Percentiles rank a stretch among this genome's conserved stretches.
Conservation (phyloP, 2,113 vertebrate genomes). For the Pithys albifrons region DNA sequence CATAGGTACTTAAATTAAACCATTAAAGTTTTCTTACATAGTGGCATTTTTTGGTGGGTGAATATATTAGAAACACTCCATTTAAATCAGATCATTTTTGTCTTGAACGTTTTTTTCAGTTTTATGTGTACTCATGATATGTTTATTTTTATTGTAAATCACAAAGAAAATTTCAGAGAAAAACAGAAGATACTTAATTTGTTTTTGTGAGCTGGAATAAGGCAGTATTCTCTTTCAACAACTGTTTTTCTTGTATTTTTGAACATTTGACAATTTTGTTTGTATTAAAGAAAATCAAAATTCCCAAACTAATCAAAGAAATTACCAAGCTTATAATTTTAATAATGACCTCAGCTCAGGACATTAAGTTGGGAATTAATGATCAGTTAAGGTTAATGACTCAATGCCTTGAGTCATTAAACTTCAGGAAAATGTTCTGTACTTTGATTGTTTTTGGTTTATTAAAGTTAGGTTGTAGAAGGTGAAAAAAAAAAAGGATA, state of each 20-base stretch:
- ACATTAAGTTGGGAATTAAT: conserved; percentile 70
- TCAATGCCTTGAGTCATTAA: conserved; percentile 64
- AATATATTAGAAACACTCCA: conserved; percentile 45
- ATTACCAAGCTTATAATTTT: conserved; percentile 63
- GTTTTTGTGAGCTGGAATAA: neutral
- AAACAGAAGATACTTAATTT: neutral
- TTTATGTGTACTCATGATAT: conserved; percentile 51
- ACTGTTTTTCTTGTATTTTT: neutral
- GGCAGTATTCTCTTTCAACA: neutral
- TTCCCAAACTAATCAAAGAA: conserved; percentile 43
- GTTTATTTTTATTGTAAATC: conserved; percentile 59
- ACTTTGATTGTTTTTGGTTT: conserved; percentile 61
- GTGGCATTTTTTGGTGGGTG: neutral
- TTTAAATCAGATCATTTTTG: conserved; percentile 22
- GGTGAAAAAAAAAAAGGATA: neutral
- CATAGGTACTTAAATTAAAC: conserved; percentile 6
- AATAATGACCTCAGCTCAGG: conserved; percentile 69
- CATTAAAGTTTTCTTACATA: conserved; percentile 1
- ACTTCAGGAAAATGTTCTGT: conserved; percentile 52
- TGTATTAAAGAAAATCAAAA: conserved; percentile 1
- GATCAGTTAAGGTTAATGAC: conserved; percentile 73
- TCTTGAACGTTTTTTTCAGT: neutral
- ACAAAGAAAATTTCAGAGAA: neutral
- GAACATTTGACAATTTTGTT: neutral
- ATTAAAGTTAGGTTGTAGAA: conserved; percentile 38